Conservation (phyloP, 2,113 vertebrate genomes). For the Brachyhypopomus occidentalis region DNA sequence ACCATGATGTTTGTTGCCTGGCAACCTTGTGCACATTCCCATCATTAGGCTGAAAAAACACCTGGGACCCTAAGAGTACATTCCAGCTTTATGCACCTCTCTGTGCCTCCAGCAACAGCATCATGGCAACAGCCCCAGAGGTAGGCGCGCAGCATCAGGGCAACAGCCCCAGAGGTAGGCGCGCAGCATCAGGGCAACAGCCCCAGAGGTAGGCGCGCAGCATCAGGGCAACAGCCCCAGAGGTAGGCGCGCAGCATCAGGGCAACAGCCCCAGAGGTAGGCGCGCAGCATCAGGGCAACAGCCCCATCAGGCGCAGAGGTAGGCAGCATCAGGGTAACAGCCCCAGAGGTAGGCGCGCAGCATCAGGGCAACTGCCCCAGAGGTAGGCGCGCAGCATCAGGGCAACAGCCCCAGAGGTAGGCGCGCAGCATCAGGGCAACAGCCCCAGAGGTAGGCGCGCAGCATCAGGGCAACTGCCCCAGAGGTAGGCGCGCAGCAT, state of each 20-base stretch:
- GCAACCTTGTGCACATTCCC: constrained; percentile 24
- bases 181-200: not conserved
- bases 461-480: not conserved
- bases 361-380: not conserved
- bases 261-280: constrained; percentile 4
- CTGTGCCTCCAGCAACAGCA: constrained; percentile 11
- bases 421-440: not conserved
- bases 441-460: constrained; percentile 9
- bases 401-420: constrained; percentile 2
- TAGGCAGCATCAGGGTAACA: not conserved
- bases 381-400: not conserved
- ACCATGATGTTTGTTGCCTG: constrained; percentile 24
- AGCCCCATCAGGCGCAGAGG: constrained; percentile 21
- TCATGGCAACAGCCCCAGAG: constrained; percentile 1
- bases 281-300: not conserved
- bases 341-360: constrained; percentile 13
- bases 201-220: not conserved
- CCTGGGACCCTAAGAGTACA: constrained; percentile 13
- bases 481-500: not conserved
- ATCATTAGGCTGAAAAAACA: constrained; percentile 26
- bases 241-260: not conserved
- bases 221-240: not conserved
- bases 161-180: constrained; percentile 8
- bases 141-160: not conserved
- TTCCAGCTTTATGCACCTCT: not conserved